These are phyloP conservation scores for Timema cristinae DNA, from an alignment of 2,888 invertebrate species.

Conservation along the genomic window DNA sequence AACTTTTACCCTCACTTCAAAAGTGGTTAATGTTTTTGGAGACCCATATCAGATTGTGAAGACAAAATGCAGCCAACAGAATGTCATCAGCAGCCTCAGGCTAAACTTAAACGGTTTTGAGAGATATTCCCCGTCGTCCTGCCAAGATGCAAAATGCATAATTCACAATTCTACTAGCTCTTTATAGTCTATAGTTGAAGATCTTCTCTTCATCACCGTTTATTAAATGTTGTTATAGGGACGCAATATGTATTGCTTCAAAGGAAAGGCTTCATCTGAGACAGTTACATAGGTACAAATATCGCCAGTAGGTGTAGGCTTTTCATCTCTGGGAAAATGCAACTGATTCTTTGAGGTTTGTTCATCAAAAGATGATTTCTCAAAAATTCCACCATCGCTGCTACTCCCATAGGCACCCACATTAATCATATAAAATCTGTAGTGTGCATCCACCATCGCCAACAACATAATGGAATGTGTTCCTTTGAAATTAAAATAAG, in stretches of 20 bases:
- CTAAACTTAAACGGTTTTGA: not conserved
- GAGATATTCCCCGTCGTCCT: not conserved
- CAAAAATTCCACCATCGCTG: constrained; percentile 39
- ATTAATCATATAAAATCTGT: constrained; percentile 40
- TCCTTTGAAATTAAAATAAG: constrained; percentile 40
- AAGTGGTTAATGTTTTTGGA: not conserved
- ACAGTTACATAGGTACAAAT: not conserved
- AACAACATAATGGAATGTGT: constrained; percentile 41
- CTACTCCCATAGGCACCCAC: constrained; percentile 39
- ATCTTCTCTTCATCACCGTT: not conserved
- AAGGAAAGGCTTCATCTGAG: constrained; percentile 8
- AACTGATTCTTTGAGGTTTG: not conserved
- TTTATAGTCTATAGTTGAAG: not conserved
- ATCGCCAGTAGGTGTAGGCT: not conserved
- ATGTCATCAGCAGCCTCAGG: not conserved
- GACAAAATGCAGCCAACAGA: constrained; percentile 7
- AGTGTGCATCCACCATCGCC: constrained; percentile 42
- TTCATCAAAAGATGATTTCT: constrained; percentile 23
- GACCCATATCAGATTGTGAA: not conserved
- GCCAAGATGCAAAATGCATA: not conserved
- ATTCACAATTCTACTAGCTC: not conserved
- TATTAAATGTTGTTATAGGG: not conserved
- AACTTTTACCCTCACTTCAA: not conserved
- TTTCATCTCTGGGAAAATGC: not conserved
- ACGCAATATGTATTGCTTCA: not conserved